phyloP scores from a whole-genome alignment of 2,113 vertebrate species.

The Microcebus tavaratra region DNA sequence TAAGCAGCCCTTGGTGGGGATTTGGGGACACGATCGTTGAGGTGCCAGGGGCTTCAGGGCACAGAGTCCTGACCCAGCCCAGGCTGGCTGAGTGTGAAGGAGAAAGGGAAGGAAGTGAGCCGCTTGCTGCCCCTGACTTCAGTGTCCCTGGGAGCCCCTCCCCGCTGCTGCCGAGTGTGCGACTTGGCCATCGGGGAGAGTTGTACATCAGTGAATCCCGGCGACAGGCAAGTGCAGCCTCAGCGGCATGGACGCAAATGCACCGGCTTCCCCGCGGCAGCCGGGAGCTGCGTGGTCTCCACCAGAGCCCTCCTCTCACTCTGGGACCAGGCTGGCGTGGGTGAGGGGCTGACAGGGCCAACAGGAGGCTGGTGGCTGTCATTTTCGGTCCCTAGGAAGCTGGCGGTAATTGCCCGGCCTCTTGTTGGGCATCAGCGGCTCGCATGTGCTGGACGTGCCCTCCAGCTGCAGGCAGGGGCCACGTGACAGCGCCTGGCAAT shows the following conservation, averaged over 20 bases:
- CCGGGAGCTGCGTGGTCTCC: not conserved
- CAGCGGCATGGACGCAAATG: accelerated
- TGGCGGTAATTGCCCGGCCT: too few species aligned
- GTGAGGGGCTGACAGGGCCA: not conserved
- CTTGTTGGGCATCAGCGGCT: not conserved
- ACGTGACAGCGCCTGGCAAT: not conserved
- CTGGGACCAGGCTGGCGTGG: not conserved
- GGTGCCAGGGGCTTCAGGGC: not conserved
- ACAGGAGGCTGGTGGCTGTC: not conserved
- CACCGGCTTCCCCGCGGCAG: not conserved
- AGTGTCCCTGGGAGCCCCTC: not conserved
- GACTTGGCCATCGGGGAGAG: not conserved
- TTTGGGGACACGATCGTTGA: not conserved
- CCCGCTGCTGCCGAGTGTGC: too few species aligned
- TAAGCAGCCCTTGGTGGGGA: not conserved
- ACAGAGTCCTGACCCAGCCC: not conserved
- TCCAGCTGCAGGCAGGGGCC: not conserved
- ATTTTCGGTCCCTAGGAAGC: not conserved
- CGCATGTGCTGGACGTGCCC: not conserved
- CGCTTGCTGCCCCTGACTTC: accelerated
- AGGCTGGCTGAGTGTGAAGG: not conserved
- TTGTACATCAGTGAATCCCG: not conserved
- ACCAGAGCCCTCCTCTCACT: not conserved
- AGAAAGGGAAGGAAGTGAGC: not conserved
- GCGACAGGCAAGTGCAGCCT: not conserved